A percentile compares a stretch with the other conserved stretches of the same genome.
Conservation (phyloP, 2,888 invertebrate genomes). For the Glyphotaelius pellucidus region DNA sequence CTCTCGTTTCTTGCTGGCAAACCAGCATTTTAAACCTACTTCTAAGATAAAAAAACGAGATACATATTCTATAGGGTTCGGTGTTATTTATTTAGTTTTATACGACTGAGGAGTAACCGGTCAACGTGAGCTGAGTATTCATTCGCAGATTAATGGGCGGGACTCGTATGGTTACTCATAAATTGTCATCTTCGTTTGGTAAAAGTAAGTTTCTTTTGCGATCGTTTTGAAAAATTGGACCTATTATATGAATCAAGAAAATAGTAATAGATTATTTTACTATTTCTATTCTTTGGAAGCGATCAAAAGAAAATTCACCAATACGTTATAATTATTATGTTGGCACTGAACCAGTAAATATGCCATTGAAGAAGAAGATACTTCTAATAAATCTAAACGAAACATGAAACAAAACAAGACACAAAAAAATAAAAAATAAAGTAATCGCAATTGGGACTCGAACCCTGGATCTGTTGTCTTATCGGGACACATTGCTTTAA, state of each 20-base stretch:
- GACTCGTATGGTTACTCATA: not conserved
- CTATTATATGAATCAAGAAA: not conserved
- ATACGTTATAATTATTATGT: not conserved
- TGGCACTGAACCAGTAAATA: not conserved
- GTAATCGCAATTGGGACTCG: too few species aligned
- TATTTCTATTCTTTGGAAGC: not conserved
- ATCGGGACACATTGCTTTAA: too few species aligned
- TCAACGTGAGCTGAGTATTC: not conserved
- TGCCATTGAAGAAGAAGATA: not conserved
- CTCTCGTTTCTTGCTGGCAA: constrained; percentile 6
- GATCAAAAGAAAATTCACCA: not conserved
- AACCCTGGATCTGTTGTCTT: too few species aligned
- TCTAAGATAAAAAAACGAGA: constrained; percentile 6
- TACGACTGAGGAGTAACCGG: not conserved
- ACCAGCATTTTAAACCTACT: not conserved
- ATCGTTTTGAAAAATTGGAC: not conserved
- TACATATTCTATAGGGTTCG: not conserved
- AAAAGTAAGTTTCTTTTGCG: not conserved
- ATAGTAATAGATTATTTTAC: not conserved
- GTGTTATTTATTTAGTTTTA: not conserved
- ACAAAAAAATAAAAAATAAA: too few species aligned
- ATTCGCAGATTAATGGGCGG: not conserved
- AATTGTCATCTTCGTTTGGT: not conserved
- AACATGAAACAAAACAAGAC: too few species aligned
- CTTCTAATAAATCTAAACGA: too few species aligned